Base-by-base conservation (phyloP, 2,888 invertebrate species). In the Ennomos fuscantarius region DNA sequence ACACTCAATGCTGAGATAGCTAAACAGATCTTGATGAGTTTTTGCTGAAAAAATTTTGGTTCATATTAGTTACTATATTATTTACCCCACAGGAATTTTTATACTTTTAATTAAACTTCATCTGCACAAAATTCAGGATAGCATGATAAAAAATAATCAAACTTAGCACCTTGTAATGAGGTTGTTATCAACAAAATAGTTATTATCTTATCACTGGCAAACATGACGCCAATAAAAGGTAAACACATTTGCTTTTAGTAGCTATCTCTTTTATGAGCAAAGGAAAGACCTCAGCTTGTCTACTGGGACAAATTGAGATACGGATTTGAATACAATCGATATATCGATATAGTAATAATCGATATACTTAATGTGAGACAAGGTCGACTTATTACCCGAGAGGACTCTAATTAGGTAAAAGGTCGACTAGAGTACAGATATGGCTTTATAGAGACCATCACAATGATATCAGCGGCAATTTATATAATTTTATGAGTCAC, bases 401-500 rank as follows among this genome's bases (percentile, higher is more conserved):
- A 79, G 54, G 68, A 70, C 66, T 76, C 67, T 81, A 83, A 82
- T 83, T 81, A 78, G 74, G 81, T 81, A 84, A 84, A 84, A 82
- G 81, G 78, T 77, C 79, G 74, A 61, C 69, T 69, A 66, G 73
- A 69, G 72, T 73, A 81, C 78, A 76, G 71, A 73, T 74, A 79
- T 69, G 65, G 76, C 74, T 73, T 75, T 78, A 79, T 69, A 72
- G 55, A 67, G 69, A 69, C 67, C 68, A 62, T 42, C 64, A 74
- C 75, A 82, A 85, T 87, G 85, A 86, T 89, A 88, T 86, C 84
- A 86, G 81, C 79, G 68, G 69, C 84, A 87, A 88, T 86, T 87
- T 87, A 86, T 79, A 81, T 83, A 82, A 83, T 87, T 84, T 83
- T 73, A 80, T 90, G 91, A 91, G 76, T 90, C 91, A 89, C 78